These are phyloP conservation scores for Bembecia ichneumoniformis DNA, from an alignment of 2,888 invertebrate species.

Conservation along the genomic window DNA sequence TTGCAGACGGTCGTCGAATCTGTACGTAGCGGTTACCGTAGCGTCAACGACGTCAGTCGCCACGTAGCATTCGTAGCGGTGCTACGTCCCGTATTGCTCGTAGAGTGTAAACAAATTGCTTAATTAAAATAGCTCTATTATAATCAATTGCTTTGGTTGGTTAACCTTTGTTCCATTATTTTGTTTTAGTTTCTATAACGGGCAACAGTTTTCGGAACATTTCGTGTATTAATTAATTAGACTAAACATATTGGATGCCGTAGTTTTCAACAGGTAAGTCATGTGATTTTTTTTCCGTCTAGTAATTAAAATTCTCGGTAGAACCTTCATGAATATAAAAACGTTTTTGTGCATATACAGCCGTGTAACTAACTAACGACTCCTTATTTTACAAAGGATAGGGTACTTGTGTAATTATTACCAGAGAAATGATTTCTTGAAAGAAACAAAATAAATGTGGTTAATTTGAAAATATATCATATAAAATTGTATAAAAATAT, in stretches of 20 bases:
- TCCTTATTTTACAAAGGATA: not conserved
- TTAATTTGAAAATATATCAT: too few species aligned
- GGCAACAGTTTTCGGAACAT: too few species aligned
- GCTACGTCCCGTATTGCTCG: conserved; percentile 7
- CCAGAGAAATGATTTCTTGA: too few species aligned
- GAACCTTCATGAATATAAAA: not conserved
- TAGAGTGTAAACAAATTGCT: not conserved
- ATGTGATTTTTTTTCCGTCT: not conserved
- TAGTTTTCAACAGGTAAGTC: conserved; percentile 29
- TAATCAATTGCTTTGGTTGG: too few species aligned
- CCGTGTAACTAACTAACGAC: not conserved
- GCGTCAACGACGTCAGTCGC: conserved; percentile 43
- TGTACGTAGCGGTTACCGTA: conserved; percentile 34
- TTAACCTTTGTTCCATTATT: too few species aligned
- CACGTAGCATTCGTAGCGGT: conserved; percentile 44
- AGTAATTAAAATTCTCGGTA: not conserved
- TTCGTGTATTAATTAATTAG: too few species aligned
- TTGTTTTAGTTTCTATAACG: too few species aligned
- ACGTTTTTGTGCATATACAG: not conserved
- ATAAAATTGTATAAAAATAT: too few species aligned
- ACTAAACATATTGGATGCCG: conserved; percentile 19
- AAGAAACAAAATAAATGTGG: too few species aligned
- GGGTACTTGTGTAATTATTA: too few species aligned
- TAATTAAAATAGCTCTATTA: not conserved
- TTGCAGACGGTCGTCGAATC: conserved; percentile 25